phyloP scores from a whole-genome alignment of 37 sponge, comb jelly and placozoan genomes.

The Oopsacas minuta region DNA sequence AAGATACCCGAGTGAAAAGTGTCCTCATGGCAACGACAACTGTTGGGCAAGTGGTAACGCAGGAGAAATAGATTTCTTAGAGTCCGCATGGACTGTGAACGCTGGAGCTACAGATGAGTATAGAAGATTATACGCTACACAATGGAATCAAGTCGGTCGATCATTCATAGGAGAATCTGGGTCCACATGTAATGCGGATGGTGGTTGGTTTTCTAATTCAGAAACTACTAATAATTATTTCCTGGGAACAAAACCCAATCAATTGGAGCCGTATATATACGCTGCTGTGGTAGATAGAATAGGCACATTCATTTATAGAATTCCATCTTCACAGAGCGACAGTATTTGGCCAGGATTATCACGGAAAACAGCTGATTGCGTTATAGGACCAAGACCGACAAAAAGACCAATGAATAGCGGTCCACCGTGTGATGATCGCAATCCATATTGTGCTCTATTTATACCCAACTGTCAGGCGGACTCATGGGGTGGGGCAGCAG shows the following conservation, averaged over 20 bases:
- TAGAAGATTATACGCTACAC: conserved; percentile 22
- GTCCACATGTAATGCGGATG: conserved; percentile 31
- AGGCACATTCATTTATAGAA: conserved; percentile 31
- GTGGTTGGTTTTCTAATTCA: conserved; percentile 25
- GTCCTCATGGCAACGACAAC: conserved; percentile 23
- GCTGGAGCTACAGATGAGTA: conserved; percentile 28
- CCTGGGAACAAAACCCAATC: conserved; percentile 21
- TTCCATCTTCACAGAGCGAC: not conserved
- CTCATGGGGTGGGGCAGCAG: conserved; percentile 26
- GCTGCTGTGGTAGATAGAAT: conserved; percentile 28
- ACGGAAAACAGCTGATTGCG: conserved; percentile 25
- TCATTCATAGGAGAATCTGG: conserved; percentile 29
- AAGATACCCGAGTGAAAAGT: conserved; percentile 12
- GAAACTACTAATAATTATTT: conserved; percentile 29
- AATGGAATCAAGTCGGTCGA: conserved; percentile 34
- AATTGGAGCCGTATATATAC: conserved; percentile 12
- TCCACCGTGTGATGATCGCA: conserved; percentile 25
- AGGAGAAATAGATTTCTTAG: conserved; percentile 34
- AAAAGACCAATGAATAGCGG: conserved; percentile 21
- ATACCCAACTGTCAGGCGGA: conserved; percentile 32
- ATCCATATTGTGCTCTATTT: conserved; percentile 33
- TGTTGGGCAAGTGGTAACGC: conserved; percentile 24
- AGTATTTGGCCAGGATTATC: conserved; percentile 30
- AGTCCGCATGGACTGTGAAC: conserved; percentile 30
- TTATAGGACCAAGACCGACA: conserved; percentile 15